Evolutionary conservation across 2,113 vertebrate genomes (phyloP).

Genomic region (Rattus norvegicus): GRCr8 NC_086023.1:80306501-80307000

Average conservation of each 20-base stretch:
- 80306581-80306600: conserved; percentile 78
- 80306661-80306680: conserved; percentile 76
- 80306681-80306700: conserved; percentile 82
- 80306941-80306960: conserved; percentile 48
- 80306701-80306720: conserved; percentile 79
- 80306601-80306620: conserved; percentile 79
- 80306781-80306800: conserved; percentile 77
- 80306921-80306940: conserved; percentile 54
- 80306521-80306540: conserved; percentile 78
- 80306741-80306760: conserved; percentile 81
- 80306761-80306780: conserved; percentile 81
- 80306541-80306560: conserved; percentile 80
- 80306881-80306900: conserved; percentile 62
- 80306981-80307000: conserved; percentile 64
- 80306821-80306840: conserved; percentile 78
- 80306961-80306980: conserved; percentile 75
- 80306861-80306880: conserved; percentile 56
- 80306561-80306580: conserved; percentile 80
- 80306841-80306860: conserved; percentile 68
- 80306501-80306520: conserved; percentile 81
- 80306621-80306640: conserved; percentile 81
- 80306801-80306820: conserved; percentile 81
- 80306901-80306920: conserved; percentile 69
- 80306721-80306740: conserved; percentile 82
- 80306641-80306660: conserved; percentile 80